phyloP scores from a whole-genome alignment of 2,113 vertebrate species.

The Geococcyx californianus region DNA sequence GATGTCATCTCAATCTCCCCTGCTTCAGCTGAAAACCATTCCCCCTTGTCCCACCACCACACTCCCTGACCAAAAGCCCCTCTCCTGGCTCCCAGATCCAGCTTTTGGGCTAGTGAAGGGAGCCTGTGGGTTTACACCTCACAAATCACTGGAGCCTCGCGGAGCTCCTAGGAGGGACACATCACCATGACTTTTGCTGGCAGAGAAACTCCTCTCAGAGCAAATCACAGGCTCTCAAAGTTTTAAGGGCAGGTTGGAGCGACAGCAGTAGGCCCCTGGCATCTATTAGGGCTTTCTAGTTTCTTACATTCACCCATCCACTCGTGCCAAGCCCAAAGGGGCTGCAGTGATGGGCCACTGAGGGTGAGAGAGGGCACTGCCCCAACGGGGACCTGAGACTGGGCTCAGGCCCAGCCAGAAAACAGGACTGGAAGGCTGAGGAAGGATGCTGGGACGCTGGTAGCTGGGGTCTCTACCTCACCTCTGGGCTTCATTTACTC shows the following conservation, averaged over 20 bases:
- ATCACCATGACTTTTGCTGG: background rate
- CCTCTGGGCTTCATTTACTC: background rate
- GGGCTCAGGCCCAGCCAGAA: background rate
- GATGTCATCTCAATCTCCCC: too few relatives aligned
- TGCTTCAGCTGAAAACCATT: too few relatives aligned
- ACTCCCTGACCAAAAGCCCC: too few relatives aligned
- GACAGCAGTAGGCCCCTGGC: background rate
- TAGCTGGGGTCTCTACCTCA: background rate
- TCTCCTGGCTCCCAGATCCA: background rate
- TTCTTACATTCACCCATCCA: fast-evolving
- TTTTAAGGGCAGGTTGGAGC: background rate
- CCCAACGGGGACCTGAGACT: fast-evolving
- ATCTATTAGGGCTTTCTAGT: background rate
- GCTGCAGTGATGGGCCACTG: background rate
- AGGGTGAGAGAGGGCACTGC: background rate
- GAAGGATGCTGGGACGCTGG: background rate
- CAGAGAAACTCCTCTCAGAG: background rate
- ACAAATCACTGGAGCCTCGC: background rate
- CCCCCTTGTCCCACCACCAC: too few relatives aligned
- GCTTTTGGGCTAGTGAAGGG: background rate
- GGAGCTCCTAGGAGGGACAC: background rate
- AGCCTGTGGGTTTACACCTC: fast-evolving
- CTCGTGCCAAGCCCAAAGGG: background rate
- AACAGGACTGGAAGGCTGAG: background rate
- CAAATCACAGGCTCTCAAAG: background rate